These are phyloP conservation scores for Pteropus rufus DNA, from an alignment of 2,797 vertebrate genomes.

Conservation along the genomic window DNA sequence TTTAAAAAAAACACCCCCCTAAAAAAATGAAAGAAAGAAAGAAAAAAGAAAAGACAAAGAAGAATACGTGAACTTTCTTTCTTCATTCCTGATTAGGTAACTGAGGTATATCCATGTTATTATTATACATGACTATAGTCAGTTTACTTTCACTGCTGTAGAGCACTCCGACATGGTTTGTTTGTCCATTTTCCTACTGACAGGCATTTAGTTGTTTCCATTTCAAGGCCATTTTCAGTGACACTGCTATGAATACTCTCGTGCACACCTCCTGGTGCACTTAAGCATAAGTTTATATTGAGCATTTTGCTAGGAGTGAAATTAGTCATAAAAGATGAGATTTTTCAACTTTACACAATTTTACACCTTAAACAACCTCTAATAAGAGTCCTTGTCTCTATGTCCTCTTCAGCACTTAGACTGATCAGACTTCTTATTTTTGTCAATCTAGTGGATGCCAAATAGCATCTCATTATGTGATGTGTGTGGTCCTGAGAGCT, in stretches of 20 bases:
- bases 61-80: background rate
- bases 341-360: background rate
- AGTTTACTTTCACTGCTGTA: background rate
- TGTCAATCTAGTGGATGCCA: background rate
- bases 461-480: background rate
- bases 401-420: background rate
- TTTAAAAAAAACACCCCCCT: background rate
- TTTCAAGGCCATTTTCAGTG: background rate
- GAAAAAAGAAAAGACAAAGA: background rate
- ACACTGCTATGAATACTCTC: no score
- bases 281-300: accelerated
- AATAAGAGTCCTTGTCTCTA: background rate
- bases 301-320: background rate
- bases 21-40: background rate
- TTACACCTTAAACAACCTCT: background rate
- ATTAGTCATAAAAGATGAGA: background rate
- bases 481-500: background rate
- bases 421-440: background rate
- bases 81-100: background rate
- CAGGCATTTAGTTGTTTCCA: background rate
- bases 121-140: background rate
- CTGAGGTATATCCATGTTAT: background rate
- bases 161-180: background rate
- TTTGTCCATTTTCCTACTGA: background rate
- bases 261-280: background rate